Evolutionary conservation across 30 jellyfish, hydroid and myxozoan genomes (phyloP).

Genomic region (Turritopsis dohrnii): DNA sequence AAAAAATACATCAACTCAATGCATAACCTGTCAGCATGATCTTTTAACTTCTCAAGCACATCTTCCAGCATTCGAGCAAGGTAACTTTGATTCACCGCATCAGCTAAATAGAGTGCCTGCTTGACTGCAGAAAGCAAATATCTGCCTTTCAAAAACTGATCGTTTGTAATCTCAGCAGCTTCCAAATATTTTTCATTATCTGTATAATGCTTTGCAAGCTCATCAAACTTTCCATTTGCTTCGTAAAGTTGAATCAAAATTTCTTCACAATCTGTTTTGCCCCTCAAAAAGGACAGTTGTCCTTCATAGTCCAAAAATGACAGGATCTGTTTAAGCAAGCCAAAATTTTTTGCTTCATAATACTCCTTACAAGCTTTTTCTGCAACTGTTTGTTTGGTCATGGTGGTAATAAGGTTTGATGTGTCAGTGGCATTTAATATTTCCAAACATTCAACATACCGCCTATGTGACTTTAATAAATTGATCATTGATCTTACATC

Average conservation of each 20-base stretch:
- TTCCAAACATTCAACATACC: slow-evolving; percentile 3
- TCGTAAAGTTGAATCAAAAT: slow-evolving; percentile 7
- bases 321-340: neutral
- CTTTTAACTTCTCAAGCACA: slow-evolving; percentile 2
- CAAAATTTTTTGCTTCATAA: neutral
- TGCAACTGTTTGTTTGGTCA: slow-evolving; percentile 4
- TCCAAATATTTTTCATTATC: slow-evolving; percentile 8
- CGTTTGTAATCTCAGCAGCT: slow-evolving; percentile 14
- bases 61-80: neutral
- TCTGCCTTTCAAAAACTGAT: neutral
- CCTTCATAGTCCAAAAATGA: neutral
- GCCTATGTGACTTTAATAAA: neutral
- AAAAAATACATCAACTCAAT: neutral
- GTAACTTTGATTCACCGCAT: neutral
- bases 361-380: slow-evolving; percentile 15
- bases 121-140: neutral
- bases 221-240: neutral
- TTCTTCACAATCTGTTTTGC: neutral
- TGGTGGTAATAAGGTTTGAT: neutral
- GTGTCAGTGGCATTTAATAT: neutral
- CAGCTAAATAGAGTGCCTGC: neutral
- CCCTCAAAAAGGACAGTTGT: neutral
- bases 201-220: neutral
- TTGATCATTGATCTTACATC: neutral
- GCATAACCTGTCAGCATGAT: neutral